Conservation (phyloP, 2,888 invertebrate species). For the Parelbella ahira region DNA sequence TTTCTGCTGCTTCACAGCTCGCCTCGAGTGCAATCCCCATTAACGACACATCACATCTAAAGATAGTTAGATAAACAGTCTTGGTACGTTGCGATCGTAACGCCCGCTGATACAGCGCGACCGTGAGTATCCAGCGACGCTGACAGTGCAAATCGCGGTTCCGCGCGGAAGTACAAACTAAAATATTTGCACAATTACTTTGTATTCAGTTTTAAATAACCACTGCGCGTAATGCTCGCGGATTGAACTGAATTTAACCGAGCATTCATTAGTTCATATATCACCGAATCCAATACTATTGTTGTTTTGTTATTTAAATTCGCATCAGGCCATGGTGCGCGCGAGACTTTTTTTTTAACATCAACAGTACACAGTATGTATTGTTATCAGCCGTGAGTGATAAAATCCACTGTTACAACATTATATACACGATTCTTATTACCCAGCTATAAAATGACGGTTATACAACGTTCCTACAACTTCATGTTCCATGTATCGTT, state of each 20-base stretch:
- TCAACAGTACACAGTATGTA: no score
- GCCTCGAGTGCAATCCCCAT: conserved; percentile 41
- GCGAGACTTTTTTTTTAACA: no score
- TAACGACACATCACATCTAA: conserved; percentile 21
- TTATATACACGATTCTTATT: conserved; percentile 8
- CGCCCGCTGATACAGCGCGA: background rate
- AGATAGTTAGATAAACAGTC: conserved; percentile 13
- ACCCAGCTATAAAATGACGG: conserved; percentile 7
- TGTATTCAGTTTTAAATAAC: background rate
- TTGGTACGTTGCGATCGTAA: conserved; percentile 6
- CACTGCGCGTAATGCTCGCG: background rate
- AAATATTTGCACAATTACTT: conserved; percentile 3
- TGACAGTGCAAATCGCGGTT: conserved; percentile 3
- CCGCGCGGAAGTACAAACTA: conserved; percentile 7
- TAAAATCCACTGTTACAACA: conserved; percentile 18
- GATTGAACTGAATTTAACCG: conserved; percentile 4
- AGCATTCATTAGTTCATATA: conserved; percentile 10
- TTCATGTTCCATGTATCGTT: no score
- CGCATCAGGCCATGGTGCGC: background rate
- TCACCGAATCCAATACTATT: conserved; percentile 13
- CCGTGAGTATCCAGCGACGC: conserved; percentile 2
- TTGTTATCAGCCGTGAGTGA: conserved; percentile 13
- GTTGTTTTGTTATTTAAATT: conserved; percentile 14
- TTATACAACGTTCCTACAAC: conserved; percentile 4
- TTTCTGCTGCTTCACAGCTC: conserved; percentile 49